Conservation (phyloP, 2,888 invertebrate species). For the Gymnosoma rotundatum region DNA sequence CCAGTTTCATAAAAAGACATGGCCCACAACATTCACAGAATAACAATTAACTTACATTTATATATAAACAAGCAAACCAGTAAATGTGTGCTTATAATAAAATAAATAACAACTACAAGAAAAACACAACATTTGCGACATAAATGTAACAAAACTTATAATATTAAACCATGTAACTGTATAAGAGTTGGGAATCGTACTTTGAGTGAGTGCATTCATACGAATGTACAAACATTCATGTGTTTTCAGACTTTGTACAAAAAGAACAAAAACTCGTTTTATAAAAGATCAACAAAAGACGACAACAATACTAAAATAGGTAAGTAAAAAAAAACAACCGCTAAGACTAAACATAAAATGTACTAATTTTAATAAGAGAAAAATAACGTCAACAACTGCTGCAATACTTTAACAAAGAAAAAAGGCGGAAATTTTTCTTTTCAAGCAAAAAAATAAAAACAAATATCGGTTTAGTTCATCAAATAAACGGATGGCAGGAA, state of each 20-base stretch:
- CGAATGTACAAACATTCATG: constrained; percentile 2
- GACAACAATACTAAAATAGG: constrained; percentile 9
- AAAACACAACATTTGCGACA: constrained; percentile 43
- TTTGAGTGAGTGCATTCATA: constrained; percentile 5
- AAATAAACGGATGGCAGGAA: constrained; percentile 45
- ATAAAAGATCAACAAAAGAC: constrained; percentile 28
- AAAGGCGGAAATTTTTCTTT: constrained; percentile 54
- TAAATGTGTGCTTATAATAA: constrained; percentile 8
- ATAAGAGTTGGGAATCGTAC: constrained; percentile 21
- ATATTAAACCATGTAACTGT: constrained; percentile 38
- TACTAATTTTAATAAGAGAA: constrained; percentile 12
- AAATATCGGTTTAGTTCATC: constrained; percentile 38
- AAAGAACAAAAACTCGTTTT: constrained; percentile 64
- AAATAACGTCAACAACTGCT: constrained; percentile 44
- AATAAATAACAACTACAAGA: constrained; percentile 7
- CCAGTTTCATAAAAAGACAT: constrained; percentile 55
- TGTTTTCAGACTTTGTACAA: constrained; percentile 22
- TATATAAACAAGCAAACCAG: background rate
- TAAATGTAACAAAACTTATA: constrained; percentile 59
- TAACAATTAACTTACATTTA: constrained; percentile 33
- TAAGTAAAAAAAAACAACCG: constrained; percentile 55
- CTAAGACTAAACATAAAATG: constrained; percentile 36
- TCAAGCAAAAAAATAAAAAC: background rate
- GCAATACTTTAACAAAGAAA: constrained; percentile 43
- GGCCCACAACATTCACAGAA: constrained; percentile 34